These are phyloP conservation scores for Eriosoma lanigerum DNA, from an alignment of 1,140 invertebrate genomes.

Conservation along the genomic window DNA sequence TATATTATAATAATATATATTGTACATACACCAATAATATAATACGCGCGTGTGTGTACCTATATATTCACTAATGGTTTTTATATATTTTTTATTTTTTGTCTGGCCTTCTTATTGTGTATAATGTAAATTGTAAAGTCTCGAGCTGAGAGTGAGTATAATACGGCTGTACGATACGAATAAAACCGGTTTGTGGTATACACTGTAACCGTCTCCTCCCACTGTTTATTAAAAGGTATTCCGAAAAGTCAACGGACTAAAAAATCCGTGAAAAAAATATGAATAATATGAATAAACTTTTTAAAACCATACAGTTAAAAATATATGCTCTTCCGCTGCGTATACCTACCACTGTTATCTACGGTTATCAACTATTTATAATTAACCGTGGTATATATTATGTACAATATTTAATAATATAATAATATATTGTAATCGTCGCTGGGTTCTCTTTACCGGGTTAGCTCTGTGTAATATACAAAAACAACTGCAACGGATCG, in stretches of 20 bases:
- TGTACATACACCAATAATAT: too few relatives aligned
- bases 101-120: slow-evolving; percentile 31
- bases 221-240: slow-evolving; percentile 35
- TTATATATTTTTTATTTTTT: slow-evolving; percentile 41
- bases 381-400: too few relatives aligned
- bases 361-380: too few relatives aligned
- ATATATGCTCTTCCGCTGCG: too few relatives aligned
- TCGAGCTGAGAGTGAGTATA: background rate
- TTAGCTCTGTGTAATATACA: too few relatives aligned
- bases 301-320: background rate
- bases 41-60: background rate
- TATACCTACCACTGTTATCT: too few relatives aligned
- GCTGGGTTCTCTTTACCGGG: background rate
- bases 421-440: too few relatives aligned
- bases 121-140: background rate
- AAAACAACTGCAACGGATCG: too few relatives aligned
- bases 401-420: too few relatives aligned
- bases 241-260: slow-evolving; percentile 2
- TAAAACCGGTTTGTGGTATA: slow-evolving; percentile 15
- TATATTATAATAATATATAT: background rate
- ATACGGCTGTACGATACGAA: background rate
- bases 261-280: background rate
- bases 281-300: background rate
- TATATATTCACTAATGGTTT: slow-evolving; percentile 50
- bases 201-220: background rate